Base-by-base conservation (phyloP, 2,113 vertebrate genomes). In the Xiphophorus maculatus region DNA sequence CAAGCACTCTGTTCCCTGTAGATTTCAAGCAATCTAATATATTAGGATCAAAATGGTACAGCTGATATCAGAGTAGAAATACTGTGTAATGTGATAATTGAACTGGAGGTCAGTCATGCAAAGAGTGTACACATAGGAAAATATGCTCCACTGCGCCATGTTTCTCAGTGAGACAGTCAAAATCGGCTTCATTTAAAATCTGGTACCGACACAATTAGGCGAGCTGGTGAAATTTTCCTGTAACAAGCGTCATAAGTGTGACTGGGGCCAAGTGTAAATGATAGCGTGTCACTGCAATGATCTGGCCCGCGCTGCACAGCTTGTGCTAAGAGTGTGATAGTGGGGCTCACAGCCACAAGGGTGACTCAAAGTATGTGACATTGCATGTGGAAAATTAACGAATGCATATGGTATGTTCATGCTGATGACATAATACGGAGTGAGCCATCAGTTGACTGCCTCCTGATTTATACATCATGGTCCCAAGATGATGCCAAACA, bases 331-430 rank as follows among this genome's bases (percentile, higher is more conserved):
- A 71, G 82, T 81, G 77, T 78, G 83, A 85, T 71, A 69, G 10
- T 71, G 28, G 40, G 72, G 79, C 88, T 90, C 28, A 61, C 69
- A 88, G 81, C 89, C 89, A 91, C 76, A 80, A 69, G 76, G 63
- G 74, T 92, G 90, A 92, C 78, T 92, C 88, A 91, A 89, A 74
- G 51, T 76, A 79, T 82, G 78, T 85, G 76, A 68, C 65, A 80
- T 82, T 83, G 68, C 66, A 84, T 86, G 77, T 79, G 72, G 61
- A 83, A 73, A 73, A 74, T 64, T 68, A 80, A 71, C 79, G 44
- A 82, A 80, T 77, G 28, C 32, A 70, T 61, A 17, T 35, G 48
- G 69, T 81, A 73, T 83, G 69, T 80, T 67, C 60, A 33, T 5
- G 42, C 25, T 27, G 48, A 71, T 77, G 77, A 85, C 78, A 80